Evolutionary conservation across 1,140 invertebrate genomes (phyloP).

Genomic region (Orius insidiosus): DNA sequence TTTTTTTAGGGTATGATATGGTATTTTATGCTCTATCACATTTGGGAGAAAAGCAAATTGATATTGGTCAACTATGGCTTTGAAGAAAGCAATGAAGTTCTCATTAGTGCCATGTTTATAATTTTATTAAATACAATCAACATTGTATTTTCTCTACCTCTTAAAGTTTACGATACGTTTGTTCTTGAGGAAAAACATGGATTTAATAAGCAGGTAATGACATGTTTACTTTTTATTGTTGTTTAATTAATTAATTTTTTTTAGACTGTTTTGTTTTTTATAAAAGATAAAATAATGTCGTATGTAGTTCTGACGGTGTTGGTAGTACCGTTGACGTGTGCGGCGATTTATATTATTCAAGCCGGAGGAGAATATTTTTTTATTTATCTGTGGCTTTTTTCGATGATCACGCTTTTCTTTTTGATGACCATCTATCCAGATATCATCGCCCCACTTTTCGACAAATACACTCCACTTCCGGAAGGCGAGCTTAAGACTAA

Average conservation of each 20-base stretch:
- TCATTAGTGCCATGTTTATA: conserved; percentile 60
- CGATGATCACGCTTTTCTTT: conserved; percentile 56
- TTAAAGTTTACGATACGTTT: conserved; percentile 81
- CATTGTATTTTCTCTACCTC: conserved; percentile 62
- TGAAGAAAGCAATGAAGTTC: conserved; percentile 42
- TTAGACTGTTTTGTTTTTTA: conserved; percentile 76
- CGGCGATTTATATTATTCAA: conserved; percentile 76
- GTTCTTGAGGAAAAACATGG: conserved; percentile 93
- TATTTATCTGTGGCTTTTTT: conserved; percentile 85
- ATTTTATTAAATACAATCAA: conserved; percentile 52
- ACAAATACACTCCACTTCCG: conserved; percentile 91
- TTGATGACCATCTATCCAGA: conserved; percentile 86
- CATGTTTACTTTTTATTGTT: not conserved
- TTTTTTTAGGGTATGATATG: conserved; percentile 8
- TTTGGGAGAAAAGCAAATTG: conserved; percentile 39
- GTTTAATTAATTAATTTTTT: conserved; percentile 19
- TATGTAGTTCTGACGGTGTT: conserved; percentile 63
- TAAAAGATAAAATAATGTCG: conserved; percentile 86
- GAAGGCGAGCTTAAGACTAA: conserved; percentile 70
- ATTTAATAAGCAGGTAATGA: conserved; percentile 79
- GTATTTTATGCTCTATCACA: not conserved
- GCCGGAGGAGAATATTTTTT: conserved; percentile 84
- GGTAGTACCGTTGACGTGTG: conserved; percentile 58
- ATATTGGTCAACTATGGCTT: conserved; percentile 34
- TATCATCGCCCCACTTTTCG: conserved; percentile 94